A percentile compares a stretch with the other conserved stretches of the same genome.
Evolutionary conservation across 2,888 invertebrate species (phyloP).

Genomic region (Mesorhabditis spiculigera): DNA sequence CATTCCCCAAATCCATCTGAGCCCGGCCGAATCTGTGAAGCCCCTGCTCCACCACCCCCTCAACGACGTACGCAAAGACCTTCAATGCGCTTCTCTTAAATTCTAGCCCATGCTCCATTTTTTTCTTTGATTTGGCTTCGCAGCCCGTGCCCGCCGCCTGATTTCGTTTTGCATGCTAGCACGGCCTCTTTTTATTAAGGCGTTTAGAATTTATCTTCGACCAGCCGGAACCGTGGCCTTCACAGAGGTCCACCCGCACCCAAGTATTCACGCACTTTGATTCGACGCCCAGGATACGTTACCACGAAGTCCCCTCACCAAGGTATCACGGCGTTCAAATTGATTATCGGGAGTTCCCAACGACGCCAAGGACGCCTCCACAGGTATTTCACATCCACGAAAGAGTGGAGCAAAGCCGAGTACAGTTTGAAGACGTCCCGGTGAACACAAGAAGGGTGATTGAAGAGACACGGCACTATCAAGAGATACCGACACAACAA

Average conservation of each 20-base stretch:
- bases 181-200: background rate
- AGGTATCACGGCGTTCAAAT: conserved; percentile 2
- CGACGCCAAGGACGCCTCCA: background rate
- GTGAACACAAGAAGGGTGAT: background rate
- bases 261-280: conserved; percentile 1
- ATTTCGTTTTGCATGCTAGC: background rate
- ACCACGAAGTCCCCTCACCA: background rate
- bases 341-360: background rate
- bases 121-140: background rate
- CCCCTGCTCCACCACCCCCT: conserved; percentile 46
- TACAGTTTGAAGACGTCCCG: background rate
- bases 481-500: background rate
- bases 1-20: conserved; percentile 43
- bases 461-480: conserved; percentile 5
- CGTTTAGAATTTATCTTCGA: background rate
- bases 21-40: conserved; percentile 55
- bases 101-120: background rate
- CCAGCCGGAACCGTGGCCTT: background rate
- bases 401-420: background rate
- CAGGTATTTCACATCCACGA: background rate
- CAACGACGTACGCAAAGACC: conserved; percentile 32
- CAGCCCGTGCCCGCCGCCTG: too few species aligned
- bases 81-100: background rate
- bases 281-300: background rate
- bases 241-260: conserved; percentile 4